Percentiles rank a stretch among this genome's conserved stretches.
Evolutionary conservation across 1,140 invertebrate species (phyloP).

Genomic region (Scaptomyza graminum): DNA sequence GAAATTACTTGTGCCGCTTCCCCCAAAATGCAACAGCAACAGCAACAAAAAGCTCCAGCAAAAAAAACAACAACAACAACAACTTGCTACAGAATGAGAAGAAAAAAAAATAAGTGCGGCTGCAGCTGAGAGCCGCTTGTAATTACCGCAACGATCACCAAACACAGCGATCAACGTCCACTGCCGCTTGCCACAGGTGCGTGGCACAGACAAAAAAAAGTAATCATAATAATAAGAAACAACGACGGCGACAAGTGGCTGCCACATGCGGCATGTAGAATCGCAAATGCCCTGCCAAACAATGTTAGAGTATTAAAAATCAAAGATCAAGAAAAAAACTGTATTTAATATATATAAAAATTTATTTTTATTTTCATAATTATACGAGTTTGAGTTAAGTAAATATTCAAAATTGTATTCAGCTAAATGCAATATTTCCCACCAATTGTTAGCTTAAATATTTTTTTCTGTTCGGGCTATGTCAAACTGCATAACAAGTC

Average conservation of each 20-base stretch:
- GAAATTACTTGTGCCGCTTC: conserved; percentile 69
- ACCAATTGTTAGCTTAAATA: no score
- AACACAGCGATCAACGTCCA: conserved; percentile 30
- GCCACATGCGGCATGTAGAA: conserved; percentile 14
- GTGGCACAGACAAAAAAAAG: conserved; percentile 24
- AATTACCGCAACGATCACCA: conserved; percentile 58
- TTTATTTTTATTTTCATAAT: no score
- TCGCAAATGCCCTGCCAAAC: conserved; percentile 25
- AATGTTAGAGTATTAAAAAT: background rate
- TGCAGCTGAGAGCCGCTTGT: conserved; percentile 51
- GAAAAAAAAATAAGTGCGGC: conserved; percentile 31
- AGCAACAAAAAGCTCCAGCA: background rate
- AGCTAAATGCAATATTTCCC: no score
- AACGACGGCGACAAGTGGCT: conserved; percentile 29
- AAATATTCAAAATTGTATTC: no score
- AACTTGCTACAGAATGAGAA: background rate
- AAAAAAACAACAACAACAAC: background rate
- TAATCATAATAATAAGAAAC: background rate
- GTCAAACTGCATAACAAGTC: conserved; percentile 13
- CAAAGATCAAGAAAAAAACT: no score
- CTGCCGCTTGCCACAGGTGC: conserved; percentile 41
- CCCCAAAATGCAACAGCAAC: conserved; percentile 49
- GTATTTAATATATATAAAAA: no score
- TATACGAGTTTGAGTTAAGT: no score
- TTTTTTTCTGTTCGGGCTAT: background rate